Evolutionary conservation across 2,888 invertebrate species (phyloP).

Genomic region (Lysandra bellargus): DNA sequence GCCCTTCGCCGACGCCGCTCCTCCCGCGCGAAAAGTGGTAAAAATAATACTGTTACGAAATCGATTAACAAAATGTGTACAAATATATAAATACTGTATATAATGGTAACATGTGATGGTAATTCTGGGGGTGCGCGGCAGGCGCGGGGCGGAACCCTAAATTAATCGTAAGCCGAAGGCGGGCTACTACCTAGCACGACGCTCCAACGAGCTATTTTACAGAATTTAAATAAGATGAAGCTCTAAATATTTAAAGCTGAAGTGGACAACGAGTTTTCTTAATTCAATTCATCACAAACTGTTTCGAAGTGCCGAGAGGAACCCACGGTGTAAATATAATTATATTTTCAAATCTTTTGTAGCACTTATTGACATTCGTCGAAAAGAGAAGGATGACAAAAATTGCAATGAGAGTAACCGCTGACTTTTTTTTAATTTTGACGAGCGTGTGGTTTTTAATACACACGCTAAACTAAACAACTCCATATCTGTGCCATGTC

Average conservation of each 20-base stretch:
- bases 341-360: not conserved
- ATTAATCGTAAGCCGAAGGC: conserved; percentile 19
- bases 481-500: not conserved
- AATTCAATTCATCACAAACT: conserved; percentile 50
- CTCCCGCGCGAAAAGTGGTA: conserved; percentile 25
- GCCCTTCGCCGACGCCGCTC: not conserved
- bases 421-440: not conserved
- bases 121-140: conserved; percentile 24
- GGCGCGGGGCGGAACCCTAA: conserved; percentile 23
- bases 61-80: conserved; percentile 38
- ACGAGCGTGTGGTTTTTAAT: not conserved
- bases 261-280: conserved; percentile 46
- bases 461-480: not conserved
- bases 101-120: conserved; percentile 47
- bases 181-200: conserved; percentile 2
- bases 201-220: conserved; percentile 26
- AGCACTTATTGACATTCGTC: not conserved
- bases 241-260: conserved; percentile 48
- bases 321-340: not conserved
- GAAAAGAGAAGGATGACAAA: conserved; percentile 33
- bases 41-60: conserved; percentile 35
- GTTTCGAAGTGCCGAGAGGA: conserved; percentile 32
- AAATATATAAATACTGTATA: conserved; percentile 47
- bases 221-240: conserved; percentile 32
- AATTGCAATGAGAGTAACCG: not conserved